Evolutionary conservation across 2,113 vertebrate genomes (phyloP).

Genomic region (Diadophis punctatus): DNA sequence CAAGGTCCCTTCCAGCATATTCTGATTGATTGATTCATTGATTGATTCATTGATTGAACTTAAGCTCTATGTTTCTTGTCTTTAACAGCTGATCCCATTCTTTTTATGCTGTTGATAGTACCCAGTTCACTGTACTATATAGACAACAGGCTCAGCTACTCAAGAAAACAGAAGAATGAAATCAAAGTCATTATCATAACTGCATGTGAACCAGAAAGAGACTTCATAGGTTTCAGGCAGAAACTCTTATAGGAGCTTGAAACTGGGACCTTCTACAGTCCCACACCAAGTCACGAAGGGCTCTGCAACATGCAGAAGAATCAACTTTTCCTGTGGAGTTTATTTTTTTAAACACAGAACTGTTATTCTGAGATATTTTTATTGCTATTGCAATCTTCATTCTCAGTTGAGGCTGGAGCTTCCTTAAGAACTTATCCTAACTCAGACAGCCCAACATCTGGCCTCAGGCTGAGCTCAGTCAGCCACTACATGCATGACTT

Average conservation of each 20-base stretch:
- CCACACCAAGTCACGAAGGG: not conserved
- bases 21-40: too few relatives aligned
- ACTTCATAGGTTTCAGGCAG: not conserved
- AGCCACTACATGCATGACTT: constrained; percentile 55
- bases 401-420: constrained; percentile 35
- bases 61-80: not conserved
- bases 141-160: not conserved
- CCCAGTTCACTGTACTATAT: not conserved
- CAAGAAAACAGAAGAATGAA: not conserved
- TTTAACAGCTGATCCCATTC: not conserved
- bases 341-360: not conserved
- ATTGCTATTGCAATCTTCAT: constrained; percentile 27
- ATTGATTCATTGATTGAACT: too few relatives aligned
- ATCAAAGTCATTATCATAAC: not conserved
- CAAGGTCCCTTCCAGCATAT: too few relatives aligned
- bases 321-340: not conserved
- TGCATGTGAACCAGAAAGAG: not conserved
- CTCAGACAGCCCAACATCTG: constrained; percentile 54
- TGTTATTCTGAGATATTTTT: constrained; percentile 19
- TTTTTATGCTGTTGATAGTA: not conserved
- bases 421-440: constrained; percentile 39
- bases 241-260: not conserved
- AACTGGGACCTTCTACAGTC: not conserved
- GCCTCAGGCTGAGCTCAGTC: constrained; percentile 48
- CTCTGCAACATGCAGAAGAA: not conserved